Percentiles rank a stretch among this genome's conserved stretches.
Conservation (phyloP, 2,113 vertebrate genomes). For the Ailuropoda melanoleuca region DNA sequence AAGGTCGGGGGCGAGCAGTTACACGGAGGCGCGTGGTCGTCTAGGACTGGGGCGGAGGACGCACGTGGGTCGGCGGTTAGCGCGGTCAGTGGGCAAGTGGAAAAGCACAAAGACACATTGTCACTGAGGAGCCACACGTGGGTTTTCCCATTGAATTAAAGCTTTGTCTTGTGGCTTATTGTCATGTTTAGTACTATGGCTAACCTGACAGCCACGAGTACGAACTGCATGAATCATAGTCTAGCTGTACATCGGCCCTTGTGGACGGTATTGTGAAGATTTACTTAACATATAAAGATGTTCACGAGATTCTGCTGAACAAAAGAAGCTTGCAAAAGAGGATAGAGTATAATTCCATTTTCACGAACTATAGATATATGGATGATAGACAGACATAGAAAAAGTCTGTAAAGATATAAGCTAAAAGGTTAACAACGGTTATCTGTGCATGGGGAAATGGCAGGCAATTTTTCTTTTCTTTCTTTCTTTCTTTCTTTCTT, state of each 20-base stretch:
- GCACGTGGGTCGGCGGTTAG: not conserved
- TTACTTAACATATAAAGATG: not conserved
- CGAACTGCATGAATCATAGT: not conserved
- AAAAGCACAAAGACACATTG: not conserved
- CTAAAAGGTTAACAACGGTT: not conserved
- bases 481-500: not conserved
- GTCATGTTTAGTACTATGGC: not conserved
- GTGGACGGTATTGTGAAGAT: not conserved
- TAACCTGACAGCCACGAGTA: not conserved
- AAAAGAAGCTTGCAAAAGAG: not conserved
- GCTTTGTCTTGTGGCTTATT: not conserved
- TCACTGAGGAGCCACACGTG: not conserved
- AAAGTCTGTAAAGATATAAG: not conserved
- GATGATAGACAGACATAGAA: not conserved
- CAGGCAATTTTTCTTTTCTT: not conserved
- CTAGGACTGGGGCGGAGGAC: conserved; percentile 80
- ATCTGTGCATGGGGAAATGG: not conserved
- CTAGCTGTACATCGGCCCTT: not conserved
- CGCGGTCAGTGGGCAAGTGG: rapidly evolving
- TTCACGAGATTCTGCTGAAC: not conserved
- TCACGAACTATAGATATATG: not conserved
- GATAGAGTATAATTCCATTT: not conserved
- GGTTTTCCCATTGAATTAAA: not conserved
- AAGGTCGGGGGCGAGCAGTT: conserved; percentile 91
- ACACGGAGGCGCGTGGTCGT: conserved; percentile 88